Evolutionary conservation across 2,888 invertebrate genomes (phyloP), one percentile per base, ranked within the genome.

Genomic region (Andrena fulva): DNA sequence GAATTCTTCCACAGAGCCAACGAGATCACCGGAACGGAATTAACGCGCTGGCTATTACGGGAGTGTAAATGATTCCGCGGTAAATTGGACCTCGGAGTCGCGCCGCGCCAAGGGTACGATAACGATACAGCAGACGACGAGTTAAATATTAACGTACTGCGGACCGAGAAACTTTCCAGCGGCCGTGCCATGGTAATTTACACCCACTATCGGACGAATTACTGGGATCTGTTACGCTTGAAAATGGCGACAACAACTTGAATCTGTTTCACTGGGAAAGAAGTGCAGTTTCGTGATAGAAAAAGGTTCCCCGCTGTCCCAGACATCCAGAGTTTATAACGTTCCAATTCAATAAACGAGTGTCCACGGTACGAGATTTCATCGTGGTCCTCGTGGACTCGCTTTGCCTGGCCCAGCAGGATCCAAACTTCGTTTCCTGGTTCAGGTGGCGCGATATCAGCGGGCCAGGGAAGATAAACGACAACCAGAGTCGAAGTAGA

Each of bases 71-170:
- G 70, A 66, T 31, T 50, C 48, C 50, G 29, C 12, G 33, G 52
- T 60, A 64, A 73, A 77, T 73, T 67, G 20, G 24, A 60, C 29
- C 27, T 27, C 16, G 31, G 24, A 29, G 42, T 35, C 42, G 42
- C 8, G 42, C 20, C 63, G 63, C 24, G 63, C 27, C 29, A 16
- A 68, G 33, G 54, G 29, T 35, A 16, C 52, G 77, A 80, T 60
- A 70, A 52, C 69, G 67, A 60, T n/a, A 60, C 73, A 20, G 12
- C 7, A 24, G 12, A 24, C 10, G 31, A 12, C 64, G 56, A 24
- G 59, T 77, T 77, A 80, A 77, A 77, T 70, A 52, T 60, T 80
- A 77, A 52, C 24, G 10, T 12, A 20, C 2, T 7, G 16, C 20
- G 29, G 31, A 54, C 7, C 74, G 3, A 31, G 56, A 5, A 70